Conservation (phyloP, 2,888 invertebrate genomes). For the Leistus spinibarbis region DNA sequence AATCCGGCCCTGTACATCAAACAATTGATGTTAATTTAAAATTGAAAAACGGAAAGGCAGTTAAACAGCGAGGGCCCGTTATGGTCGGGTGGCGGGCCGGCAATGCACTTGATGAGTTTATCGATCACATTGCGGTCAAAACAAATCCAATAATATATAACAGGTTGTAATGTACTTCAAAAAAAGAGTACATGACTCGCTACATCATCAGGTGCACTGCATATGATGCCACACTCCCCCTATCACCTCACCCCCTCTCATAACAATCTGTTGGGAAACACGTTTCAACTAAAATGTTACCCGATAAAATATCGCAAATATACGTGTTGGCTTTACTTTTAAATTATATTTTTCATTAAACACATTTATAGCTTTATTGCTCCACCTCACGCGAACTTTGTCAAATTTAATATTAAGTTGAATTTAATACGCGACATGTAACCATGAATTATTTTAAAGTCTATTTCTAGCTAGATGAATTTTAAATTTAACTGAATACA, state of each 20-base stretch:
- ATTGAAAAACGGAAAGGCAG: conserved; percentile 39
- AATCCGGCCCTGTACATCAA: conserved; percentile 19
- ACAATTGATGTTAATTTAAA: conserved; percentile 38
- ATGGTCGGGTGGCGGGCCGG: conserved; percentile 18
- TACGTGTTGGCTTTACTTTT: neutral
- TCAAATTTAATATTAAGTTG: too few relatives aligned
- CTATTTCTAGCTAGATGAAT: too few relatives aligned
- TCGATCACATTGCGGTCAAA: conserved; percentile 38
- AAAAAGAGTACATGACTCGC: neutral
- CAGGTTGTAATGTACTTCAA: conserved; percentile 38
- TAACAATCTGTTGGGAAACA: neutral
- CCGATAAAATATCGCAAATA: neutral
- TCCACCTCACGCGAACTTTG: too few relatives aligned
- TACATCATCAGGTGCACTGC: conserved; percentile 4
- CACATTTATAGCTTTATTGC: too few relatives aligned
- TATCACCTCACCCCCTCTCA: neutral
- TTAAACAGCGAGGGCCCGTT: conserved; percentile 34
- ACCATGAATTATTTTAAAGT: too few relatives aligned
- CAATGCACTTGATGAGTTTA: conserved; percentile 38
- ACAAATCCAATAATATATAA: conserved; percentile 38
- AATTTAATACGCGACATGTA: too few relatives aligned
- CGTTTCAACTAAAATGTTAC: neutral
- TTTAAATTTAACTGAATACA: too few relatives aligned
- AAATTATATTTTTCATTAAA: too few relatives aligned
- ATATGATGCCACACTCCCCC: neutral